Conservation (phyloP, 2,797 vertebrate species). For the Micrastur ruficollis region DNA sequence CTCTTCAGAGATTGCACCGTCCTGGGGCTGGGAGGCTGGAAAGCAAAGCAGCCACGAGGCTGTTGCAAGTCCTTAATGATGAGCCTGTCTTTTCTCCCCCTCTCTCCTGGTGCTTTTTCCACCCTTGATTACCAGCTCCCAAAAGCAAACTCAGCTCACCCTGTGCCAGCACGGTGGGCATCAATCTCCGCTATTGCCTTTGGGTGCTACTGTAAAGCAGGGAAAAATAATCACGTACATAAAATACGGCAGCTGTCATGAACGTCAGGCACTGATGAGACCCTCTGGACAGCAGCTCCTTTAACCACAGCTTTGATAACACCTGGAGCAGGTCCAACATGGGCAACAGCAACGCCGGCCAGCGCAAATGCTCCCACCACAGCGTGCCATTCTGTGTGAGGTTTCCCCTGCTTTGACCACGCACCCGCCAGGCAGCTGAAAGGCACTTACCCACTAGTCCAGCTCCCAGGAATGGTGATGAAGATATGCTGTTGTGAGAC, state of each 20-base stretch:
- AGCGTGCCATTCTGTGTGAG: accelerated
- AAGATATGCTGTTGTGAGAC: conserved; percentile 72
- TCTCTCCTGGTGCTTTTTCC: not conserved
- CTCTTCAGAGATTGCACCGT: not conserved
- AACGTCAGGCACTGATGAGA: not conserved
- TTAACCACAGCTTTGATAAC: not conserved
- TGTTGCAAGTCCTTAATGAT: not conserved
- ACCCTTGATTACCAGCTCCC: not conserved
- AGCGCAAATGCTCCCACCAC: accelerated
- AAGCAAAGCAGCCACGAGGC: not conserved
- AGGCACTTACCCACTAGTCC: conserved; percentile 86
- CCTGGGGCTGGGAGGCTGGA: not conserved
- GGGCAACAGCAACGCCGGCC: accelerated
- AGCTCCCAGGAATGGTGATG: conserved; percentile 89
- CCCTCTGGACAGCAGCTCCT: not conserved
- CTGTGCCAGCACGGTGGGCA: accelerated
- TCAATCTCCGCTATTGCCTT: not conserved
- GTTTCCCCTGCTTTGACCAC: not conserved
- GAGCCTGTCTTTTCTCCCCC: not conserved
- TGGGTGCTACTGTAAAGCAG: not conserved
- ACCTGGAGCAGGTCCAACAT: not conserved
- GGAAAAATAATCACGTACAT: not conserved
- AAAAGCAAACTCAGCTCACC: not conserved
- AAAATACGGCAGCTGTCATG: not conserved
- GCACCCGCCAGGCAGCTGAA: accelerated